Evolutionary conservation across 1,140 invertebrate species (phyloP).

Genomic region (Idris sp.): DNA sequence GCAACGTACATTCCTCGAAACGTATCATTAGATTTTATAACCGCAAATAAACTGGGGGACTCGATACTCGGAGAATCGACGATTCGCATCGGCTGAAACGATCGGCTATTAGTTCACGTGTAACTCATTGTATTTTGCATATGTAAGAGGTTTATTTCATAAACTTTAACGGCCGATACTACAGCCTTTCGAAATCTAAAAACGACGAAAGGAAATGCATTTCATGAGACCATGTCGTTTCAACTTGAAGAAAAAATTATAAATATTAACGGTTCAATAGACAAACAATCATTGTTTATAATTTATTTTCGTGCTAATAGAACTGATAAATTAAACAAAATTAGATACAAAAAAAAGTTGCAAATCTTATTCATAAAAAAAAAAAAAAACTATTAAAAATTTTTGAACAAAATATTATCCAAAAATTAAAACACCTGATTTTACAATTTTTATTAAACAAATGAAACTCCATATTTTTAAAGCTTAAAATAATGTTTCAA

Average conservation of each 20-base stretch:
- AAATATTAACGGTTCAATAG: no score
- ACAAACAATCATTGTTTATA: no score
- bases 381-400: no score
- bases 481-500: no score
- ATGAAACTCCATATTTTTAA: no score
- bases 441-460: no score
- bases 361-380: no score
- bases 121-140: slow-evolving; percentile 54
- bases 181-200: slow-evolving; percentile 10
- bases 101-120: slow-evolving; percentile 50
- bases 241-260: slow-evolving; percentile 1
- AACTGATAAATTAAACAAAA: no score
- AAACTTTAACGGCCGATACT: slow-evolving; percentile 18
- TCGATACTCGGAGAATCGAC: slow-evolving; percentile 38
- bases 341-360: no score
- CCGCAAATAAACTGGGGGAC: slow-evolving; percentile 34
- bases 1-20: slow-evolving; percentile 41
- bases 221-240: slow-evolving; percentile 4
- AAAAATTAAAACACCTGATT: no score
- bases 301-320: no score
- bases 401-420: no score
- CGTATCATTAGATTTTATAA: slow-evolving; percentile 62
- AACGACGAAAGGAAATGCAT: not conserved
- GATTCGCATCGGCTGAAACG: slow-evolving; percentile 45
- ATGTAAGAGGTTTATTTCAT: slow-evolving; percentile 33